Percentiles rank a stretch among this genome's conserved stretches.
Conservation (phyloP, 64 coral and sea anemone species). For the Platygyra sinensis region DNA sequence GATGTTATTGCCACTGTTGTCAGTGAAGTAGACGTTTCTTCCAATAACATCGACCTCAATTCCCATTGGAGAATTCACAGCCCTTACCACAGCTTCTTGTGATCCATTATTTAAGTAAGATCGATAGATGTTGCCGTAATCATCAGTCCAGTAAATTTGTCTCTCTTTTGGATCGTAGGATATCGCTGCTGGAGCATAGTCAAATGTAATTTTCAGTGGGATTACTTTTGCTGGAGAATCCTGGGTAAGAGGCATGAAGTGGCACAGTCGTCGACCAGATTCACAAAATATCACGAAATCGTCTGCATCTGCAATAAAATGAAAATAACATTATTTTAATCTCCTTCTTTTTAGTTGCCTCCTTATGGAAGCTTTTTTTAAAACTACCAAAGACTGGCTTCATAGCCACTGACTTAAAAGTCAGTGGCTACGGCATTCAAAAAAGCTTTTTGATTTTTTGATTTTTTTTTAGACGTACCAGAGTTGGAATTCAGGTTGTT, state of each 20-base stretch:
- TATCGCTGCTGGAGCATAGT: background rate
- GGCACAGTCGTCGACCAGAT: background rate
- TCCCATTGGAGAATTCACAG: background rate
- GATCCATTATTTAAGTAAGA: slow-evolving; percentile 3
- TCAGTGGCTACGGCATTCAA: too few species aligned
- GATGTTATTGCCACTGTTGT: background rate
- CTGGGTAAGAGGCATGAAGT: background rate
- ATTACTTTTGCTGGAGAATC: background rate
- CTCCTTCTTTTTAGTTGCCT: too few species aligned
- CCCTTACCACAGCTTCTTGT: background rate
- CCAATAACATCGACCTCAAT: slow-evolving; percentile 32
- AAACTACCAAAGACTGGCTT: too few species aligned
- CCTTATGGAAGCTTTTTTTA: too few species aligned
- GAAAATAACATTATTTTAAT: background rate
- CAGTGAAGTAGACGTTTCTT: slow-evolving; percentile 43
- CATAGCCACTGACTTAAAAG: too few species aligned
- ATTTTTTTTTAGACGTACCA: too few species aligned
- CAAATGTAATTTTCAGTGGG: background rate
- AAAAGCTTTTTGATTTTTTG: too few species aligned
- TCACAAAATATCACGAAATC: slow-evolving; percentile 21
- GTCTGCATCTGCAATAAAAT: background rate
- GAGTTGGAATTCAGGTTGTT: too few species aligned
- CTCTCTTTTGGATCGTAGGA: slow-evolving; percentile 32
- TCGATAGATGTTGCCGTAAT: background rate
- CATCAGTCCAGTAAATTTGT: slow-evolving; percentile 37